Conservation (phyloP, 2,888 invertebrate genomes). For the Drosophila phalerata region DNA sequence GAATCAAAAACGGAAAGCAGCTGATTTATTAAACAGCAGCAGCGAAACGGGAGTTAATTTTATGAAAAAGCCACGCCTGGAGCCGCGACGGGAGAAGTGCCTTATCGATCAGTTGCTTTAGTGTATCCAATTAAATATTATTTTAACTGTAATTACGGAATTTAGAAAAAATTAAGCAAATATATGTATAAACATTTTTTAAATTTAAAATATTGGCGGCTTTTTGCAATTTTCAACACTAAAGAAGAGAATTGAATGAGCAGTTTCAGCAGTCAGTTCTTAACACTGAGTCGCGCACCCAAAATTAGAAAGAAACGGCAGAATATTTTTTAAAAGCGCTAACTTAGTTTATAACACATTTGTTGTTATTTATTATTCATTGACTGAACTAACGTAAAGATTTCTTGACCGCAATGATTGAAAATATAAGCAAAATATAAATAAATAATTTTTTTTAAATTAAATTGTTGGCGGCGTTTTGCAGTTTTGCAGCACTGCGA, state of each 20-base stretch:
- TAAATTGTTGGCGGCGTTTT: neutral
- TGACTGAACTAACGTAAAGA: slow-evolving; percentile 19
- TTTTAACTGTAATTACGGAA: slow-evolving; percentile 15
- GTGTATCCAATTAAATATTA: slow-evolving; percentile 11
- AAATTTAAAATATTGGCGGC: neutral
- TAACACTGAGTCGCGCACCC: slow-evolving; percentile 44
- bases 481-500: slow-evolving; percentile 28
- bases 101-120: slow-evolving; percentile 83
- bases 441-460: neutral
- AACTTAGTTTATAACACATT: slow-evolving; percentile 18
- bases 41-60: slow-evolving; percentile 78
- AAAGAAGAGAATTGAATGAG: neutral
- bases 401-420: neutral
- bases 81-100: slow-evolving; percentile 79
- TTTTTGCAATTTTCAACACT: slow-evolving; percentile 26
- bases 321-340: slow-evolving; percentile 22
- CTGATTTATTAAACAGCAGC: slow-evolving; percentile 78
- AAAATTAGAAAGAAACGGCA: neutral
- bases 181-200: neutral
- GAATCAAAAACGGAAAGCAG: slow-evolving; percentile 80
- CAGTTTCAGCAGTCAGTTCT: slow-evolving; percentile 5
- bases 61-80: slow-evolving; percentile 78
- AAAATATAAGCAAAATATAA: neutral
- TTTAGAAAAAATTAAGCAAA: neutral
- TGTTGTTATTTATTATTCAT: slow-evolving; percentile 24